Percentiles rank a stretch among this genome's conserved stretches.
These are phyloP conservation scores for Centruroides vittatus DNA, from an alignment of 1,140 invertebrate genomes.

Conservation along the genomic window DNA sequence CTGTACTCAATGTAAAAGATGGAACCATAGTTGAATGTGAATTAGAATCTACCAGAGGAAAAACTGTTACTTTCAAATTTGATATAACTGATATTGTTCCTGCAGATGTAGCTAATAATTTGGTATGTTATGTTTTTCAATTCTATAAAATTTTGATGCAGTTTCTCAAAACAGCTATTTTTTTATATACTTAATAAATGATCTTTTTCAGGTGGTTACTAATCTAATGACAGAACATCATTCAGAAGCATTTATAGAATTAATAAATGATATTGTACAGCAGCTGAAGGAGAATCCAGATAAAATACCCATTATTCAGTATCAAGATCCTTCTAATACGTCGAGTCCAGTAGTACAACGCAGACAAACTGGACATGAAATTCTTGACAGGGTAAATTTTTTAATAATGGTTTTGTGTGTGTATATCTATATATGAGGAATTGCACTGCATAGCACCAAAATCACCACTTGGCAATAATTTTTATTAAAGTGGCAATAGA, in stretches of 20 bases:
- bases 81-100: constrained; percentile 77
- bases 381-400: no score
- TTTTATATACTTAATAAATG: no score
- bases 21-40: constrained; percentile 75
- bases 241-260: constrained; percentile 59
- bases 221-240: constrained; percentile 68
- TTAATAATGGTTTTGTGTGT: no score
- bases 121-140: constrained; percentile 41
- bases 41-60: constrained; percentile 72
- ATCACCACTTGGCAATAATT: no score
- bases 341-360: background rate
- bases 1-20: constrained; percentile 56
- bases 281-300: constrained; percentile 65
- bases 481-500: no score
- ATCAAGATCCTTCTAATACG: no score
- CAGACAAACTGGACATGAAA: no score
- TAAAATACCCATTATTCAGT: constrained; percentile 41
- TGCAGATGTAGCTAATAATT: constrained; percentile 74
- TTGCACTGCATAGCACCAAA: no score
- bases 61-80: constrained; percentile 88
- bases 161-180: no score
- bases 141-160: background rate
- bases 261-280: constrained; percentile 67
- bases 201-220: constrained; percentile 48
- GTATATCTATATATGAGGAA: no score